Evolutionary conservation across 2,113 vertebrate genomes (phyloP).

Genomic region (Tragelaphus scriptus): DNA sequence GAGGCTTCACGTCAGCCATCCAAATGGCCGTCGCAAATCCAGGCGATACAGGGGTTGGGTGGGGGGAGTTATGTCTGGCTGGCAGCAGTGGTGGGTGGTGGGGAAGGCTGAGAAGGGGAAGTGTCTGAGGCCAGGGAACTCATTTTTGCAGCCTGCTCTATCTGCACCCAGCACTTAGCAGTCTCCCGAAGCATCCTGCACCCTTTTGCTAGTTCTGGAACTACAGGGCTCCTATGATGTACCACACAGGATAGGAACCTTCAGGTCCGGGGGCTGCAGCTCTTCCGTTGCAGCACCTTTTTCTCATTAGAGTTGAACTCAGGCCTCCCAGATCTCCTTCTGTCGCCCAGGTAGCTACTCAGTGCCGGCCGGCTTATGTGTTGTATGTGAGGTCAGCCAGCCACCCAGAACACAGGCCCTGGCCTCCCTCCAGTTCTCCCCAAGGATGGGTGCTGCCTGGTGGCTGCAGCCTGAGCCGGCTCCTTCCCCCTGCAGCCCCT

Average conservation of each 20-base stretch:
- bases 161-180: background rate
- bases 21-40: background rate
- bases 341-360: accelerated
- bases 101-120: background rate
- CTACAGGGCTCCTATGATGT: background rate
- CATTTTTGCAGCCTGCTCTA: background rate
- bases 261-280: too few species aligned
- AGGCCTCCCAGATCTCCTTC: background rate
- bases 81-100: background rate
- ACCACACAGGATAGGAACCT: accelerated
- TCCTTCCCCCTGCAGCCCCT: background rate
- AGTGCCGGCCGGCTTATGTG: background rate
- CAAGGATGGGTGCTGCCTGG: background rate
- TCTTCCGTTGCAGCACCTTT: background rate
- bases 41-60: accelerated
- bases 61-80: background rate
- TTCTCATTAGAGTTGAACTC: background rate
- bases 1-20: background rate
- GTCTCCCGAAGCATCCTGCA: background rate
- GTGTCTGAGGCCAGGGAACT: background rate
- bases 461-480: background rate
- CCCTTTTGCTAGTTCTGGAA: background rate
- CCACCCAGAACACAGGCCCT: background rate
- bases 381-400: background rate
- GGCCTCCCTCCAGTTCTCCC: background rate